These are phyloP conservation scores for Etheostoma spectabile DNA, from an alignment of 2,113 vertebrate species.

Conservation along the genomic window DNA sequence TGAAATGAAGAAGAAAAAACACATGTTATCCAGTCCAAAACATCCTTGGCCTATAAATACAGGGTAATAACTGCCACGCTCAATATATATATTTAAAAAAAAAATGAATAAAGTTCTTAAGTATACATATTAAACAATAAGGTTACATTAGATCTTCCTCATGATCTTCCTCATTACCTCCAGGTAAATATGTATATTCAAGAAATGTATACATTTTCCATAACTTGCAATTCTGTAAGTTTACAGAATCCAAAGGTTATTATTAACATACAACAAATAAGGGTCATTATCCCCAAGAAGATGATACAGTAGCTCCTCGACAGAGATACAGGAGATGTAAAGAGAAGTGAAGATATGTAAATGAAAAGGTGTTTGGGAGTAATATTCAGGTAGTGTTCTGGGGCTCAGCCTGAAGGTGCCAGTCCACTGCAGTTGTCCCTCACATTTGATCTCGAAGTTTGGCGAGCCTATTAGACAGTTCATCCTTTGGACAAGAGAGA, in stretches of 20 bases:
- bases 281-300: neutral
- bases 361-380: constrained; percentile 33
- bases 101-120: constrained; percentile 23
- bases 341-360: constrained; percentile 29
- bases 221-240: constrained; percentile 6
- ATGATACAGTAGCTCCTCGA: constrained; percentile 19
- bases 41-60: neutral
- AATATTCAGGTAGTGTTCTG: constrained; percentile 62
- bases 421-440: constrained; percentile 28
- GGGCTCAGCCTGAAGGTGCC: neutral
- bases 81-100: neutral
- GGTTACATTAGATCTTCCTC: neutral
- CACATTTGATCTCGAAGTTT: constrained; percentile 94
- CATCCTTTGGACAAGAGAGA: constrained; percentile 85
- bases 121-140: constrained; percentile 25
- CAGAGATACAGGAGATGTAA: constrained; percentile 33
- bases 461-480: constrained; percentile 93
- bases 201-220: constrained; percentile 28
- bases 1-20: constrained; percentile 36
- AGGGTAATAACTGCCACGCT: neutral
- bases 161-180: too few species aligned
- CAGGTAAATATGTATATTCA: constrained; percentile 39
- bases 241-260: constrained; percentile 34
- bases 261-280: constrained; percentile 24
- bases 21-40: constrained; percentile 23